Evolutionary conservation across 2,113 vertebrate species (phyloP).

Genomic region (Edolisoma coerulescens): DNA sequence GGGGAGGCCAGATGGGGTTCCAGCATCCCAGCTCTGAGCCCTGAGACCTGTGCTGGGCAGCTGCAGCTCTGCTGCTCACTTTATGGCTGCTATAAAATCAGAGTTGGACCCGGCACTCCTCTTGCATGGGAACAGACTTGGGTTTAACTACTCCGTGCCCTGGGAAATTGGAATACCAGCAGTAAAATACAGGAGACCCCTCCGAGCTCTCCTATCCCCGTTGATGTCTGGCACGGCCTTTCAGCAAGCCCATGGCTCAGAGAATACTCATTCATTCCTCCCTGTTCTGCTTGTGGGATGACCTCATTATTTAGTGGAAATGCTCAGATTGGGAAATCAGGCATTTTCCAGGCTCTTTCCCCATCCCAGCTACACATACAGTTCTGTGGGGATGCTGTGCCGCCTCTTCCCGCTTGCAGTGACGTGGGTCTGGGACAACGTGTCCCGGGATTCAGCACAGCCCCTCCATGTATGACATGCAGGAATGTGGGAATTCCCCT

Average conservation of each 20-base stretch:
- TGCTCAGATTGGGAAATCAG: not conserved
- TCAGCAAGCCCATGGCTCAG: accelerated
- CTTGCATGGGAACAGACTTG: not conserved
- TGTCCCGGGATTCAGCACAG: not conserved
- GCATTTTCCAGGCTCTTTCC: not conserved
- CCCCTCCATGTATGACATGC: accelerated
- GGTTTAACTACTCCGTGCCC: not conserved
- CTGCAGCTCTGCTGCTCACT: not conserved
- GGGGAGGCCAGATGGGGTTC: accelerated
- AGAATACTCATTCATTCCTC: not conserved
- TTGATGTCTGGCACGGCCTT: accelerated
- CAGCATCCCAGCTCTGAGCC: not conserved
- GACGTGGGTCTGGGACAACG: accelerated
- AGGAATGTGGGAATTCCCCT: not conserved
- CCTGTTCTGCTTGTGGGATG: accelerated
- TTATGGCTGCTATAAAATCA: not conserved
- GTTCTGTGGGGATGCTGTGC: not conserved
- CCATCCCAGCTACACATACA: accelerated
- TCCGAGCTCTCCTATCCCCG: accelerated
- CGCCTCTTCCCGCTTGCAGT: not conserved
- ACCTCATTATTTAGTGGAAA: not conserved
- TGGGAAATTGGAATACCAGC: not conserved
- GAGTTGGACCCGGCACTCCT: not conserved
- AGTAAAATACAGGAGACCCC: not conserved
- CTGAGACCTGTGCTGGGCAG: not conserved